A percentile compares a stretch with the other conserved stretches of the same genome.
phyloP scores from a whole-genome alignment of 2,888 invertebrate species.

The Oxyteleia sp. region DNA sequence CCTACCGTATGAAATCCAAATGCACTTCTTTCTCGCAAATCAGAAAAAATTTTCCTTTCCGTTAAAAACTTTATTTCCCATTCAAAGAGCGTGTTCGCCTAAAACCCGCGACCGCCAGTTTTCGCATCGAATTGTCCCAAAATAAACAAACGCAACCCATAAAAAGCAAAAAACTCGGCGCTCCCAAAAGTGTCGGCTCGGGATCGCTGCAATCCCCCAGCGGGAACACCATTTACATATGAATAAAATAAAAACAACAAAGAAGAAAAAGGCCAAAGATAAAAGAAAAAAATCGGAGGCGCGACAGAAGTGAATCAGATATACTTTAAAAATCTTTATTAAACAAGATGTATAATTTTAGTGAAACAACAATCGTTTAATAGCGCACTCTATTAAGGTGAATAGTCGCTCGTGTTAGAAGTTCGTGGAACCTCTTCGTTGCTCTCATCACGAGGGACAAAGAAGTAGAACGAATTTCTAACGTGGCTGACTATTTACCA shows the following conservation, averaged over 20 bases:
- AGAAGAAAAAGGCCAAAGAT: not conserved
- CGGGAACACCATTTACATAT: constrained; percentile 6
- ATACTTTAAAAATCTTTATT: too few relatives aligned
- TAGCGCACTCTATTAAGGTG: too few relatives aligned
- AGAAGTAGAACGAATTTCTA: too few relatives aligned
- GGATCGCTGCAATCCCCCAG: constrained; percentile 6
- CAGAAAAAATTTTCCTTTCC: too few relatives aligned
- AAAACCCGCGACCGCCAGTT: not conserved
- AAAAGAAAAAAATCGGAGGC: not conserved
- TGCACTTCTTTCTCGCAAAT: too few relatives aligned
- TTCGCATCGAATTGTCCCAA: not conserved
- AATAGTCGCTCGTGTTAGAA: too few relatives aligned
- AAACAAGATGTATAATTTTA: too few relatives aligned
- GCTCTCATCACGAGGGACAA: too few relatives aligned
- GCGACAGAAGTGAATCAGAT: not conserved
- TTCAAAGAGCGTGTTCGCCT: not conserved
- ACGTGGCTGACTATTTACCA: too few relatives aligned
- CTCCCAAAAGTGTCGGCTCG: not conserved
- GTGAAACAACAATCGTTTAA: too few relatives aligned
- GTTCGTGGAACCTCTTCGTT: too few relatives aligned
- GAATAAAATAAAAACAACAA: constrained; percentile 1
- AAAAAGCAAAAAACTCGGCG: not conserved
- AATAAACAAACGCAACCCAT: not conserved
- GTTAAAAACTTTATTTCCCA: not conserved
- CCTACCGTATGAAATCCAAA: too few relatives aligned